These are phyloP conservation scores for Hyles lineata DNA, from an alignment of 2,888 invertebrate species.

Conservation along the genomic window DNA sequence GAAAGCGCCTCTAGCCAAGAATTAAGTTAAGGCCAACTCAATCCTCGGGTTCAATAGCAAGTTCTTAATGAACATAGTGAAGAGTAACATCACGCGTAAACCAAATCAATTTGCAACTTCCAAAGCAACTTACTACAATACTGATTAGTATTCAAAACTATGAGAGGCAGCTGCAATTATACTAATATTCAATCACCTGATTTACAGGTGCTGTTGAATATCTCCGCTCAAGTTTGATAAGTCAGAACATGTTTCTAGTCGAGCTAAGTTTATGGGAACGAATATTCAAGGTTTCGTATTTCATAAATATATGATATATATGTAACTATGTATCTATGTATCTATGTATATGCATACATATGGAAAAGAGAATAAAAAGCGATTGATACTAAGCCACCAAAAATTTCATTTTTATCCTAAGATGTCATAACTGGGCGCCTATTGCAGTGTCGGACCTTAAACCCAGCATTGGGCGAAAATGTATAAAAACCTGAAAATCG, in stretches of 20 bases:
- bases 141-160: slow-evolving; percentile 52
- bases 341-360: no score
- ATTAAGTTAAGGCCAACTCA: neutral
- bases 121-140: slow-evolving; percentile 31
- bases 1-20: neutral
- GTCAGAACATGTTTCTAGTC: neutral
- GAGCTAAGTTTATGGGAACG: neutral
- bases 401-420: no score
- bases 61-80: slow-evolving; percentile 8
- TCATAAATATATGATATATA: no score
- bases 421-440: no score
- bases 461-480: no score
- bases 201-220: slow-evolving; percentile 39
- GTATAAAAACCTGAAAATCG: no score
- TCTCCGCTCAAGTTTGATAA: neutral
- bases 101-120: slow-evolving; percentile 35
- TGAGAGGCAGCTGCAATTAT: slow-evolving; percentile 44
- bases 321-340: no score
- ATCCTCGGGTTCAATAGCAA: neutral
- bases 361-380: no score
- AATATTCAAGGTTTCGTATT: no score
- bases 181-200: slow-evolving; percentile 55
- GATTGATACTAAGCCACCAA: no score
- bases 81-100: slow-evolving; percentile 27
- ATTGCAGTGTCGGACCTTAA: no score